Percentiles rank a stretch among this genome's conserved stretches.
Conservation (phyloP, 2,888 invertebrate genomes). For the Nephrocerus scutellatus region DNA sequence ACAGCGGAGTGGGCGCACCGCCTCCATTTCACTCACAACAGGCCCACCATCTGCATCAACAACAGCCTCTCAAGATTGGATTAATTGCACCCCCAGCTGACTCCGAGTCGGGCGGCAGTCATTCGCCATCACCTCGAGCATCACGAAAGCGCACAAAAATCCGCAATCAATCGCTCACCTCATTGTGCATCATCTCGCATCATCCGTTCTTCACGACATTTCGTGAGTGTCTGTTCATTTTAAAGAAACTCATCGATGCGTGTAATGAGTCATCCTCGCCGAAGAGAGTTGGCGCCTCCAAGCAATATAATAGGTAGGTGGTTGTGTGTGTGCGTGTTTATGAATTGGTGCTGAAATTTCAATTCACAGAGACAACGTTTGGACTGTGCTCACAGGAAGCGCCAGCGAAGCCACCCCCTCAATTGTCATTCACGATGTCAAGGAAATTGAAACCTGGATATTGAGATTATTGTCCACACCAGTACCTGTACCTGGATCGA, state of each 20-base stretch:
- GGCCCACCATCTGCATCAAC: constrained; percentile 13
- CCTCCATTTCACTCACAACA: constrained; percentile 19
- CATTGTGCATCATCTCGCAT: constrained; percentile 95
- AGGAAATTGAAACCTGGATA: constrained; percentile 99
- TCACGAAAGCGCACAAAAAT: constrained; percentile 73
- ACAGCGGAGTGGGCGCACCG: constrained; percentile 23
- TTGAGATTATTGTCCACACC: constrained; percentile 91
- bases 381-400: constrained; percentile 88
- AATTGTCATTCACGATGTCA: constrained; percentile 89
- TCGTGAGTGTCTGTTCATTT: constrained; percentile 91
- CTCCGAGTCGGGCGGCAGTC: constrained; percentile 82
- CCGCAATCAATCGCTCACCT: constrained; percentile 90
- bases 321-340: not conserved
- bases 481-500: constrained; percentile 96
- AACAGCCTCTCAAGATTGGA: constrained; percentile 55
- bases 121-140: constrained; percentile 78
- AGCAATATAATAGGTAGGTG: constrained; percentile 70
- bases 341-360: constrained; percentile 4
- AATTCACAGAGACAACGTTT: constrained; percentile 79
- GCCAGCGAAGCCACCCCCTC: constrained; percentile 73
- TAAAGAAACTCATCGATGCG: constrained; percentile 94
- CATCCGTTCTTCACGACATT: constrained; percentile 99
- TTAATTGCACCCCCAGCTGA: constrained; percentile 63
- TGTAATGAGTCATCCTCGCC: constrained; percentile 93
- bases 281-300: constrained; percentile 80